These are phyloP conservation scores for Kradibia gibbosae DNA, from an alignment of 1,140 invertebrate genomes.

Conservation along the genomic window DNA sequence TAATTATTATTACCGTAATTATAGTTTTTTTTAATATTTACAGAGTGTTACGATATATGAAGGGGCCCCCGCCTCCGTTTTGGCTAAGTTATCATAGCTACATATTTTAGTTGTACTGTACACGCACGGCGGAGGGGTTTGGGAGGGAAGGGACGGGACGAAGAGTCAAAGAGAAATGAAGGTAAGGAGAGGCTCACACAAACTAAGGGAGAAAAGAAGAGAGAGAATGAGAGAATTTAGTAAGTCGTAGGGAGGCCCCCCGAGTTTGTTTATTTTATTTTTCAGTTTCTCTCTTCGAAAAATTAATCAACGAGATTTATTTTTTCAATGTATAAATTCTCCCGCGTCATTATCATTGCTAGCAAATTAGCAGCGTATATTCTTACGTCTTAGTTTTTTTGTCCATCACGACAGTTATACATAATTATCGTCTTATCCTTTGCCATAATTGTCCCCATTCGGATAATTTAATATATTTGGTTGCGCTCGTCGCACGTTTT, in stretches of 20 bases:
- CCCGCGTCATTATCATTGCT: conserved; percentile 37
- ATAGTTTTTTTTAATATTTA: conserved; percentile 57
- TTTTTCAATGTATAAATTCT: conserved; percentile 40
- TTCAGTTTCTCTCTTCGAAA: conserved; percentile 36
- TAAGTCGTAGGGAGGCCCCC: conserved; percentile 44
- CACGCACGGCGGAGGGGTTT: conserved; percentile 33
- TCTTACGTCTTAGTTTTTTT: conserved; percentile 36
- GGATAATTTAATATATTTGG: conserved; percentile 46
- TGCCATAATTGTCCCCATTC: conserved; percentile 16
- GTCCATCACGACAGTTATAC: conserved; percentile 32
- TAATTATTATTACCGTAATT: conserved; percentile 66
- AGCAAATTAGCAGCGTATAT: conserved; percentile 46
- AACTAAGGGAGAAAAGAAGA: conserved; percentile 34
- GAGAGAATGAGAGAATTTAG: conserved; percentile 38
- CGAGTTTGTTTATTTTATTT: conserved; percentile 31
- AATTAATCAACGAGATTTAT: conserved; percentile 47
- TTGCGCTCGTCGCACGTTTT: conserved; percentile 27
- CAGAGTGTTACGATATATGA: conserved; percentile 49
- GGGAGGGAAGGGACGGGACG: too few species aligned
- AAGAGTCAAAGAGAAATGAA: conserved; percentile 16
- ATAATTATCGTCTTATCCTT: conserved; percentile 18
- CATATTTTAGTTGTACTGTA: conserved; percentile 50
- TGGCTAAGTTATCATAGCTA: conserved; percentile 54
- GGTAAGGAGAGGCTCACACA: conserved; percentile 31
- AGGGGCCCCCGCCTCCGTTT: conserved; percentile 47